A percentile compares a stretch with the other conserved stretches of the same genome.
phyloP scores from a whole-genome alignment of 1,140 invertebrate species.

The Aphelinus atriplicis region DNA sequence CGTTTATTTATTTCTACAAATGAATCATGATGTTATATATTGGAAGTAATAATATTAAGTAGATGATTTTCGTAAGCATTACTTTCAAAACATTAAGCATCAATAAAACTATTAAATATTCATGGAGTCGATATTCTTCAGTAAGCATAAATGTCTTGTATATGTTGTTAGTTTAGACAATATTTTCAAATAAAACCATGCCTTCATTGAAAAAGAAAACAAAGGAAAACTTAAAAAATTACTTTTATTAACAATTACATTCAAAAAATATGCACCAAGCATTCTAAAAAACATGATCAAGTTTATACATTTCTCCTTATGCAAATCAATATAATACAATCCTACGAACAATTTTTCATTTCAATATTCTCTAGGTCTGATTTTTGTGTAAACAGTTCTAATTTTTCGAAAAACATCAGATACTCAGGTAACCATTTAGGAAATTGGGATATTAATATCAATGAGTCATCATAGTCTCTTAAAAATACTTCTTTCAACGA shows the following conservation, averaged over 20 bases:
- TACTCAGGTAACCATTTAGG: conserved; percentile 51
- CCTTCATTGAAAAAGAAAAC: no score
- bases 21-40: conserved; percentile 9
- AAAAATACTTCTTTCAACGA: conserved; percentile 45
- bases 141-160: no score
- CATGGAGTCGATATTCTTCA: conserved; percentile 40
- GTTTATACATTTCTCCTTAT: no score
- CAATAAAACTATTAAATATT: conserved; percentile 48
- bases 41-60: conserved; percentile 2
- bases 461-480: conserved; percentile 44
- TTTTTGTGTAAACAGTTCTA: conserved; percentile 7
- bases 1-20: conserved; percentile 11
- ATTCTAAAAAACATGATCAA: no score
- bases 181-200: no score
- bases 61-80: conserved; percentile 8
- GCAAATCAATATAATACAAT: no score
- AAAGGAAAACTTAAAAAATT: no score
- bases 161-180: no score
- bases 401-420: conserved; percentile 23
- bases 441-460: conserved; percentile 57
- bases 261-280: no score
- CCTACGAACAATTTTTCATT: no score
- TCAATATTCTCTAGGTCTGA: not conserved
- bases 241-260: no score
- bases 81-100: conserved; percentile 38